A percentile compares a stretch with the other conserved stretches of the same genome.
These are phyloP conservation scores for Camelus bactrianus DNA, from an alignment of 2,113 vertebrate species.

Conservation along the genomic window DNA sequence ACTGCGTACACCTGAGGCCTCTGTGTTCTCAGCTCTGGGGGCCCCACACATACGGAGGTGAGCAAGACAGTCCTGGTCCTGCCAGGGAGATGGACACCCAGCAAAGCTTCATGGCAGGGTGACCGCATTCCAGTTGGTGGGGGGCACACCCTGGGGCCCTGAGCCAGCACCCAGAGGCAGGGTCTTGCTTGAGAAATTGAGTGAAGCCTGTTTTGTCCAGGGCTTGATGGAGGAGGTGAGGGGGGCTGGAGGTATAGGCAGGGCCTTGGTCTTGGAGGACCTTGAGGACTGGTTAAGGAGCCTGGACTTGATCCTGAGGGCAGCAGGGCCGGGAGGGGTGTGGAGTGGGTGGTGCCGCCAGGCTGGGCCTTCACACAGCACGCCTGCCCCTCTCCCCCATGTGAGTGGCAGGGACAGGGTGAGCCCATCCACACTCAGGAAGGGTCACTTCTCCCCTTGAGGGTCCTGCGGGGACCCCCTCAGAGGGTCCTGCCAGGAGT, in stretches of 20 bases:
- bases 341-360: not conserved
- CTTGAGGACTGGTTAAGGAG: not conserved
- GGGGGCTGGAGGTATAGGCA: not conserved
- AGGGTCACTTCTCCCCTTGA: not conserved
- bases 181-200: not conserved
- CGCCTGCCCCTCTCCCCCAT: not conserved
- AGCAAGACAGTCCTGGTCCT: rapidly evolving
- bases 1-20: not conserved
- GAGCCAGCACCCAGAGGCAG: not conserved
- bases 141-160: not conserved
- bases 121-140: not conserved
- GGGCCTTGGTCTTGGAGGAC: not conserved
- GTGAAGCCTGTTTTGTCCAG: not conserved
- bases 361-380: rapidly evolving
- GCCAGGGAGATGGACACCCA: no score
- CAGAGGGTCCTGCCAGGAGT: no score
- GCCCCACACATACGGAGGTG: not conserved
- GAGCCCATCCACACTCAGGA: not conserved
- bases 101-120: not conserved
- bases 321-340: not conserved
- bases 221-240: no score
- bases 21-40: not conserved
- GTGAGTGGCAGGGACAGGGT: rapidly evolving
- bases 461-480: not conserved
- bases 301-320: rapidly evolving